Conservation (phyloP, 2,888 invertebrate species). For the Tenthredo amoena region DNA sequence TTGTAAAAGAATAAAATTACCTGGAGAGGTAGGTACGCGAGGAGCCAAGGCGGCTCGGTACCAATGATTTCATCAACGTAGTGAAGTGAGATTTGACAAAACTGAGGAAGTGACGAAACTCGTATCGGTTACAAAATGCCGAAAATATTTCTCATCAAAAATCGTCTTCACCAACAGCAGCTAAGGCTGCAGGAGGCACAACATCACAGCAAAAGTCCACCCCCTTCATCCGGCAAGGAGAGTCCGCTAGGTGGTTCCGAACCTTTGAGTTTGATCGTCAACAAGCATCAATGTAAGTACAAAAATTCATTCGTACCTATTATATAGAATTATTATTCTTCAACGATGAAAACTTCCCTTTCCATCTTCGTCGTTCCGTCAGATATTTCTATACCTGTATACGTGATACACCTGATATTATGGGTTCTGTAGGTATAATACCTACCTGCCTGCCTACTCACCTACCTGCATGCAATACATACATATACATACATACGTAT, state of each 20-base stretch:
- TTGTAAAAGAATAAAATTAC: slow-evolving; percentile 53
- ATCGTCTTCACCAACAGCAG: slow-evolving; percentile 95
- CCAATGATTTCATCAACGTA: slow-evolving; percentile 54
- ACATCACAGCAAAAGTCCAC: slow-evolving; percentile 81
- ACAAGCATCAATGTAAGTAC: slow-evolving; percentile 77
- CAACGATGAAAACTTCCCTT: background rate
- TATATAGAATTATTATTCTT: background rate
- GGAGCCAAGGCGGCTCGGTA: slow-evolving; percentile 35
- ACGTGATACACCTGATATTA: background rate
- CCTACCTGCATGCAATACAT: background rate
- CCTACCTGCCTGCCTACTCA: background rate
- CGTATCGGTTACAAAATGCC: slow-evolving; percentile 83
- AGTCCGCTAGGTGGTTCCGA: slow-evolving; percentile 76
- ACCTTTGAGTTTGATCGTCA: slow-evolving; percentile 79
- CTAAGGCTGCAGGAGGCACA: slow-evolving; percentile 90
- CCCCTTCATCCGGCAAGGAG: slow-evolving; percentile 70
- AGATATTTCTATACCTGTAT: background rate
- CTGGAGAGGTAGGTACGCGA: background rate
- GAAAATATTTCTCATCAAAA: slow-evolving; percentile 95
- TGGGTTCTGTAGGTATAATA: slow-evolving; percentile 6
- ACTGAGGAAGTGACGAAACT: background rate
- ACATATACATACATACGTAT: background rate
- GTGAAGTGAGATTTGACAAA: slow-evolving; percentile 29
- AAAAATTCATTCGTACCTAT: background rate
- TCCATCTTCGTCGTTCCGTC: background rate